Percentiles rank a stretch among this genome's conserved stretches.
phyloP scores from a whole-genome alignment of 2,797 vertebrate species.

The Arrhamphus sclerolepis region DNA sequence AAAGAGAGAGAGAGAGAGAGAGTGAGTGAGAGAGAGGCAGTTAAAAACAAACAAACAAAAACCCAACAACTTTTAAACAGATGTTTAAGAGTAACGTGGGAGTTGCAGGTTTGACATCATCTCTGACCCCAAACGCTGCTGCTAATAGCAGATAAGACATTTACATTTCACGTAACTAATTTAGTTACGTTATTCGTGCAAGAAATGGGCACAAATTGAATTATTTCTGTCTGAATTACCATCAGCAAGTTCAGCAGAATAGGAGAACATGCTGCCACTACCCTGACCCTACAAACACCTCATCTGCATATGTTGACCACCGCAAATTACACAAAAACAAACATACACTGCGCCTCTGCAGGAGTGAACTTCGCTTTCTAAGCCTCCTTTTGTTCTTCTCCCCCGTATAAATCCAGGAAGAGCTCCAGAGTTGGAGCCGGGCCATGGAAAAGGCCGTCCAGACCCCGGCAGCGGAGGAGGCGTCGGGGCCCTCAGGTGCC shows the following conservation, averaged over 20 bases:
- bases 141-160: too few species aligned
- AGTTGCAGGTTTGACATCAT: not conserved
- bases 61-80: not conserved
- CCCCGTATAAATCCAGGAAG: constrained; percentile 82
- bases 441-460: constrained; percentile 84
- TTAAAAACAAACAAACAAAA: not conserved
- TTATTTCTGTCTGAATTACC: not conserved
- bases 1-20: too few species aligned
- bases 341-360: constrained; percentile 8
- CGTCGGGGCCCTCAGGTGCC: constrained; percentile 71
- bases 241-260: not conserved
- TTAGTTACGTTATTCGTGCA: not conserved
- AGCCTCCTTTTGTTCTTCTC: constrained; percentile 21
- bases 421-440: constrained; percentile 90
- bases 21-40: too few species aligned
- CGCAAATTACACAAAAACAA: constrained; percentile 17
- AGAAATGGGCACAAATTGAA: too few species aligned
- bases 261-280: not conserved
- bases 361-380: constrained; percentile 27
- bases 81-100: not conserved
- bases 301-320: constrained; percentile 3
- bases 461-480: constrained; percentile 76
- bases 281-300: constrained; percentile 14
- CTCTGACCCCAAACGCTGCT: not conserved
- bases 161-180: not conserved